Percentiles rank a stretch among this genome's conserved stretches.
Conservation (phyloP, 2,888 invertebrate genomes). For the Caradrina kadenii region DNA sequence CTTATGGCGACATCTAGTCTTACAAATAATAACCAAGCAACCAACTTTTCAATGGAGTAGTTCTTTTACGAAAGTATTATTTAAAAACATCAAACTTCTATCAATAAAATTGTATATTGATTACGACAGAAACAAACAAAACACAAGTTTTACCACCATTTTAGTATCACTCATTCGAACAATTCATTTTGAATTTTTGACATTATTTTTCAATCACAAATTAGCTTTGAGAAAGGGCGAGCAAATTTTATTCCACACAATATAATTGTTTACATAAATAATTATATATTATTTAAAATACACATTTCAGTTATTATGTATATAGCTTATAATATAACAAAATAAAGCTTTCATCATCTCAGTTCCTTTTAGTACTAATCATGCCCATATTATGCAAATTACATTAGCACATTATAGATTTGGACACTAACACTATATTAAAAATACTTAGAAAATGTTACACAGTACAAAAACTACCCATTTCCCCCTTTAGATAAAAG, state of each 20-base stretch:
- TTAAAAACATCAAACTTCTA: neutral
- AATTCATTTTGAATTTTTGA: conserved; percentile 15
- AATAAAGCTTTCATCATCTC: conserved; percentile 49
- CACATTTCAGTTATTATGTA: conserved; percentile 8
- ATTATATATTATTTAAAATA: conserved; percentile 12
- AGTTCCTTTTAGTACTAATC: conserved; percentile 27
- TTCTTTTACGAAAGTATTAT: neutral
- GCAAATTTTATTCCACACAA: conserved; percentile 8
- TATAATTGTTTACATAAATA: neutral
- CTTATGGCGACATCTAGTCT: conserved; percentile 7
- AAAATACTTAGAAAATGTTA: conserved; percentile 32
- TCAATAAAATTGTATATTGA: conserved; percentile 33
- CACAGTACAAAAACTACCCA: conserved; percentile 3
- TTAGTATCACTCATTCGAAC: conserved; percentile 21
- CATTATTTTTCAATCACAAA: neutral
- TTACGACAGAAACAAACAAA: conserved; percentile 16
- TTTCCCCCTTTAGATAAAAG: neutral
- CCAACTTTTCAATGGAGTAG: neutral
- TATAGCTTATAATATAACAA: conserved; percentile 21
- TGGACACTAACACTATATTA: conserved; percentile 33
- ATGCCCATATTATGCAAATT: conserved; percentile 11
- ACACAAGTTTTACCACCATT: conserved; percentile 22
- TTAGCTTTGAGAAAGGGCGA: conserved; percentile 3
- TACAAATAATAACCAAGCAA: no score
- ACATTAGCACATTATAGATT: conserved; percentile 31